These are phyloP conservation scores for Fukomys damarensis DNA, from an alignment of 2,113 vertebrate genomes.

Conservation along the genomic window DNA sequence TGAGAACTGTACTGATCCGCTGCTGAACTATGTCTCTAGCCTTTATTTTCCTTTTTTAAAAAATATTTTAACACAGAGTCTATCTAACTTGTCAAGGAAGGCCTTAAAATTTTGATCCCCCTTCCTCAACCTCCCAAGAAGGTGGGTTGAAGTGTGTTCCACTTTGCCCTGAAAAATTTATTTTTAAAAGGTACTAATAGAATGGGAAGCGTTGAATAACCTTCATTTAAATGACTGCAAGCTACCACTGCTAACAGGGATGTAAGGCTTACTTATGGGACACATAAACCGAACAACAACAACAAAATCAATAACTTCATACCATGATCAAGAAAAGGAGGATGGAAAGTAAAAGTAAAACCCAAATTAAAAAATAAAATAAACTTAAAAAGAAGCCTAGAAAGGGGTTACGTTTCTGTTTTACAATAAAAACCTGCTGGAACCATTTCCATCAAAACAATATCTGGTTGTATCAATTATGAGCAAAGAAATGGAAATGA, in stretches of 20 bases:
- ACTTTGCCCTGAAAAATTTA: neutral
- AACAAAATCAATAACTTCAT: neutral
- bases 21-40: neutral
- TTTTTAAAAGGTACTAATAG: constrained; percentile 32
- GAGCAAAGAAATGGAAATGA: neutral
- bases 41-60: neutral
- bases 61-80: neutral
- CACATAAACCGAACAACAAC: neutral
- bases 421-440: neutral
- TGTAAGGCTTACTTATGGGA: neutral
- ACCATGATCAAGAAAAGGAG: neutral
- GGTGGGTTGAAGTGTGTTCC: too few relatives aligned
- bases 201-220: neutral
- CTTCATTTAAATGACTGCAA: neutral
- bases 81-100: neutral
- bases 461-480: neutral
- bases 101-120: neutral
- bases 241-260: neutral
- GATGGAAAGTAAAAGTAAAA: neutral
- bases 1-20: neutral
- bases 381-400: neutral
- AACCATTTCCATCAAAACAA: neutral
- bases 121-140: neutral
- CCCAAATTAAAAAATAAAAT: too few relatives aligned
- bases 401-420: neutral